Evolutionary conservation across 2,888 invertebrate genomes (phyloP), one percentile per base, ranked within the genome.

Genomic region (Metopia argyrocephala): DNA sequence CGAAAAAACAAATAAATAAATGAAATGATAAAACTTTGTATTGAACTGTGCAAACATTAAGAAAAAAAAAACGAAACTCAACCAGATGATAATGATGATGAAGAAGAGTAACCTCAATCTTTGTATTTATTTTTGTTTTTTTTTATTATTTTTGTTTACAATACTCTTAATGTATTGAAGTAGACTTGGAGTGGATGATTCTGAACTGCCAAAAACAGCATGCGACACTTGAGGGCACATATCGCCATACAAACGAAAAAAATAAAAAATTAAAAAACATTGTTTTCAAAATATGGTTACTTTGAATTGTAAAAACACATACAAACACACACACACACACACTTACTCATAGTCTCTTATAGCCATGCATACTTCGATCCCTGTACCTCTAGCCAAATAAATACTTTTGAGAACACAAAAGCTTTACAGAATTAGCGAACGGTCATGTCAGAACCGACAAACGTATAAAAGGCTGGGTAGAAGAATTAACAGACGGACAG

Each of bases 161-260:
- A 15, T 56, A n/a, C n/a, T n/a, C n/a, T n/a, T n/a, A 38, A 18
- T 56, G 18, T n/a, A 56, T n/a, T 5, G 52, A n/a, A 27, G 56
- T 38, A 38, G 38, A 38, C 38, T 38, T 38, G 38, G 9, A 38
- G 12, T 38, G 15, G 46, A 18, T 20, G 54, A 54, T 9, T 3
- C 15, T 20, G 65, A 57, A 61, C 81, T 81, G 76, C 78, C 81
- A 81, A 81, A 81, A 82, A 82, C 78, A 79, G 73, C 79, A 82
- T 78, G 79, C 78, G 68, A 78, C 75, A 79, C 79, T 82, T 76
- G 82, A 59, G 79, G 78, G 79, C 73, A 82, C 62, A 64, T 12
- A 38, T 3, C 38, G 38, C 64, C 45, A 76, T 23, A 20, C 65
- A 70, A 38, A 31, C 31, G 12, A 38, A 2, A 0, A 38, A 38